Conservation (phyloP, 2,888 invertebrate genomes). For the Kuschelorhynchus macadamiae region DNA sequence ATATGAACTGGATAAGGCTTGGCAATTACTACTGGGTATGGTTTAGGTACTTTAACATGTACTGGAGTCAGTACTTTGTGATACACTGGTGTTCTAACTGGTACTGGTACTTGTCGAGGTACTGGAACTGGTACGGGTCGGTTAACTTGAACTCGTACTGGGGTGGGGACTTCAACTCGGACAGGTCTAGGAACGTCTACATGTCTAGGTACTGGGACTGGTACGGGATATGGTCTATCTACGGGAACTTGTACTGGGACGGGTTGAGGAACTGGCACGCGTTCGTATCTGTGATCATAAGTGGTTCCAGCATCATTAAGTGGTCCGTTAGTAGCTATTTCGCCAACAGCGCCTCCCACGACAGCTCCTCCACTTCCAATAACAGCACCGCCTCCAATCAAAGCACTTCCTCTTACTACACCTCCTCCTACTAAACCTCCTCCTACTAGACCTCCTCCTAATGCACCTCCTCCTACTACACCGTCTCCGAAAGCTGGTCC, state of each 20-base stretch:
- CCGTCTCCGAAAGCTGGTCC: constrained; percentile 9
- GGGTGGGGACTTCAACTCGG: constrained; percentile 61
- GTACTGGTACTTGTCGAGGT: constrained; percentile 60
- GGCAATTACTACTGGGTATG: constrained; percentile 61
- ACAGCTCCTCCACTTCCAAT: background rate
- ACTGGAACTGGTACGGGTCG: constrained; percentile 61
- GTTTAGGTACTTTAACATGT: constrained; percentile 61
- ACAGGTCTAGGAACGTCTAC: constrained; percentile 62
- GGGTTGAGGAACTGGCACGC: constrained; percentile 61
- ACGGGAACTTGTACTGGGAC: constrained; percentile 58
- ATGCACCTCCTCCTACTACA: constrained; percentile 20
- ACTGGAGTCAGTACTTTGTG: constrained; percentile 61
- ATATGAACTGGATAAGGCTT: constrained; percentile 61
- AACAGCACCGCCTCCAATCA: constrained; percentile 16
- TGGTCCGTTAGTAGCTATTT: constrained; percentile 19
- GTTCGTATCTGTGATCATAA: constrained; percentile 59
- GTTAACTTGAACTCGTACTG: constrained; percentile 59
- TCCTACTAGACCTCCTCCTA: constrained; percentile 12
- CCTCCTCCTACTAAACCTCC: constrained; percentile 22
- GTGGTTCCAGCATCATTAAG: constrained; percentile 57
- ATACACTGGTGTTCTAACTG: constrained; percentile 60
- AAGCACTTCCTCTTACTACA: background rate
- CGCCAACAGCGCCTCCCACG: constrained; percentile 3
- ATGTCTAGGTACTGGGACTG: constrained; percentile 60
- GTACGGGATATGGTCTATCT: constrained; percentile 59